Evolutionary conservation across 2,113 vertebrate species (phyloP).

Genomic region (Fregetta grallaria): DNA sequence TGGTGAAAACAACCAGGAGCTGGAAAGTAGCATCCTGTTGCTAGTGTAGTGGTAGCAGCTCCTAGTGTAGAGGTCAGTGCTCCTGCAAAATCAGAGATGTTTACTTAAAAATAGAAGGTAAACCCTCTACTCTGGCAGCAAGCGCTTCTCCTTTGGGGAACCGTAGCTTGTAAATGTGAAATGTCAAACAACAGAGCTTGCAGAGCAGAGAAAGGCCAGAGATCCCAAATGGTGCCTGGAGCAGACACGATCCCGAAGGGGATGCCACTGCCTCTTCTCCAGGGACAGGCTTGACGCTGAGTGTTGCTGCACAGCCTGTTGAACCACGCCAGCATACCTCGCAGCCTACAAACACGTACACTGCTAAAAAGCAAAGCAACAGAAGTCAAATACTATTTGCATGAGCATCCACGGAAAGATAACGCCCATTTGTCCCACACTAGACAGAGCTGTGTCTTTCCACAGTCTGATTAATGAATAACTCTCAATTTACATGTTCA

Average conservation of each 20-base stretch:
- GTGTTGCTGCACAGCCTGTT: neutral
- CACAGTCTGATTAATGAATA: neutral
- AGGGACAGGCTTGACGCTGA: neutral
- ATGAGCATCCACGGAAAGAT: neutral
- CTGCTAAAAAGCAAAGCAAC: neutral
- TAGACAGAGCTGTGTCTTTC: neutral
- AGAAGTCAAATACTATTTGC: neutral
- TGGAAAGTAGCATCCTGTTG: neutral
- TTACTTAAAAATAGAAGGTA: neutral
- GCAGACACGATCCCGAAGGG: neutral
- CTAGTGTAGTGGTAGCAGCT: neutral
- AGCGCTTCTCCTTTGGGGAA: neutral
- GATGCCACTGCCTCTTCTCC: neutral
- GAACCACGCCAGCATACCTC: rapidly evolving
- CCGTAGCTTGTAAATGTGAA: neutral
- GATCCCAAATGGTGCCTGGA: neutral
- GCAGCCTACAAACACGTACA: neutral
- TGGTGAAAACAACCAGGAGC: neutral
- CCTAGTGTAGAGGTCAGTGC: neutral
- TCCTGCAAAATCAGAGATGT: neutral
- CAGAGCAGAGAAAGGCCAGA: neutral
- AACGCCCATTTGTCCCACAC: neutral
- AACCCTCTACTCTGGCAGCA: neutral
- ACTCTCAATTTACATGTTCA: neutral
- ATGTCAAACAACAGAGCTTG: neutral